Evolutionary conservation across 1,140 invertebrate species (phyloP).

Genomic region (Drosophila auraria): DNA sequence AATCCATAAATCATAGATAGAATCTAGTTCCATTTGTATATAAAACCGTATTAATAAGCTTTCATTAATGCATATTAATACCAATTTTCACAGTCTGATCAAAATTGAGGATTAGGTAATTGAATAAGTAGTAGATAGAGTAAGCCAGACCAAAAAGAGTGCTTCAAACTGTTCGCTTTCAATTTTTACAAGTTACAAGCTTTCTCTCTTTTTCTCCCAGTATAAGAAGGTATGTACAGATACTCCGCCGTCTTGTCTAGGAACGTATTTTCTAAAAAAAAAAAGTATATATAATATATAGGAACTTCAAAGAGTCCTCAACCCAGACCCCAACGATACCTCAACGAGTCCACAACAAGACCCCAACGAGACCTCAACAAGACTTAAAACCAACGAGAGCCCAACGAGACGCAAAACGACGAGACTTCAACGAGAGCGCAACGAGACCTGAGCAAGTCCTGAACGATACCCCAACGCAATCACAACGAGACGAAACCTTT

Average conservation of each 20-base stretch:
- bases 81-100: too few relatives aligned
- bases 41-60: neutral
- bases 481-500: neutral
- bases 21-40: neutral
- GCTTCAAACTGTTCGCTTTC: neutral
- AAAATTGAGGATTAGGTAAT: too few relatives aligned
- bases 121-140: neutral
- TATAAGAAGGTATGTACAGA: neutral
- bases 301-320: too few relatives aligned
- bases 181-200: neutral
- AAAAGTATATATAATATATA: too few relatives aligned
- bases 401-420: neutral
- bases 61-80: neutral
- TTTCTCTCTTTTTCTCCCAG: conserved; percentile 7
- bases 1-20: neutral
- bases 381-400: too few relatives aligned
- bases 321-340: too few relatives aligned
- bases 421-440: neutral
- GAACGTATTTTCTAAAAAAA: too few relatives aligned
- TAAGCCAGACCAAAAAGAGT: neutral
- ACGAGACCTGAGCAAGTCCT: neutral
- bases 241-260: neutral
- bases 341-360: too few relatives aligned
- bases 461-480: neutral
- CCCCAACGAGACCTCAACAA: neutral